Base-by-base conservation (phyloP, 1,140 invertebrate species). In the Lepidostoma basale region DNA sequence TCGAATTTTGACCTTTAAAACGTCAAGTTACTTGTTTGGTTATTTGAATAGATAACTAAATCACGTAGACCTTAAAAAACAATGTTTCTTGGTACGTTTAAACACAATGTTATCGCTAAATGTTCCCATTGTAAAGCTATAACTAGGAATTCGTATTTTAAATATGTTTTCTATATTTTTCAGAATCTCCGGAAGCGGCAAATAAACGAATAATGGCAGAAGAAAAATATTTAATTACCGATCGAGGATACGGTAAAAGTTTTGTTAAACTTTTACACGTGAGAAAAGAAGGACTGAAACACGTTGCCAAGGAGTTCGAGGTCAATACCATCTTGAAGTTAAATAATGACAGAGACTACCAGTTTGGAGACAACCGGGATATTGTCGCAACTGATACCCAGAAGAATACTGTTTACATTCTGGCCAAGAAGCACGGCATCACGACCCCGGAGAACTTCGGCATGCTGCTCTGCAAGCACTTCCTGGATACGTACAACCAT, bases 321-420 rank as follows among this genome's bases (percentile, higher is more conserved):
- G 89, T 93, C 8, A 87, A 84, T 72, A 90, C 89, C 1, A 86
- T 88, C 62, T 79, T 93, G 14, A 88, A 87, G 67, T 77, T 93
- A n/a, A 82, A 85, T 45, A 86, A 85, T 3, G 85, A 89, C 70
- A 86, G 85, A 52, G 90, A 92, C 70, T 66, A 58, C 40, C 40
- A 44, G 26, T 6, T 44, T 8, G 88, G 88, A n/a, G 87, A 90
- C 76, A 91, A 91, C 72, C 84, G 85, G 30, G 88, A 90, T 73
- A 88, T 91, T 36, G 86, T 91, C n/a, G 91, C 91, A 1, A 93
- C 91, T 0, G 91, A 93, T 74, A 89, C 90, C 5, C 91, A 93
- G 74, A 92, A 92, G 81, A 93, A 93, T 74, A 92, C 90, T 0
- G 88, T 92, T n/a, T 92, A 92, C 75, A 75, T 92, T 22, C 73